Evolutionary conservation across 2,113 vertebrate genomes (phyloP).

Genomic region (Salvator merianae): DNA sequence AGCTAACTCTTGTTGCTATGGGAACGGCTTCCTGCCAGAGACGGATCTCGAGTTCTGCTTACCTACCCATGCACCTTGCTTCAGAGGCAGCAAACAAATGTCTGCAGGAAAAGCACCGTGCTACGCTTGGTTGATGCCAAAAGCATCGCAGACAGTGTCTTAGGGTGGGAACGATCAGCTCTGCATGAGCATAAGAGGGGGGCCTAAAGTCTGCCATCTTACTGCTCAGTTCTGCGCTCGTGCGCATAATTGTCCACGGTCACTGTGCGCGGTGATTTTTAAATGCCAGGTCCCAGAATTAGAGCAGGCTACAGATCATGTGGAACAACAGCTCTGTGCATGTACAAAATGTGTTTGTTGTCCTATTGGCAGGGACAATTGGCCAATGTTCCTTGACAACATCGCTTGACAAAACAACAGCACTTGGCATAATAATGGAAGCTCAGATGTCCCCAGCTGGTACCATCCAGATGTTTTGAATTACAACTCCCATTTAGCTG

Average conservation of each 20-base stretch:
- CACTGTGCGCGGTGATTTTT: not conserved
- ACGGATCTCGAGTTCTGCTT: not conserved
- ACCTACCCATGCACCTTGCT: not conserved
- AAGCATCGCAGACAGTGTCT: not conserved
- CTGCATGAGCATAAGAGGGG: not conserved
- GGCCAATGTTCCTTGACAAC: too few species aligned
- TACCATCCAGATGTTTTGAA: too few species aligned
- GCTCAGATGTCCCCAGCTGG: too few species aligned
- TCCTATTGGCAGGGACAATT: too few species aligned
- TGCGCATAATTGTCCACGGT: not conserved
- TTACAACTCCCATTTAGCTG: too few species aligned
- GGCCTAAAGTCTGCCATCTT: not conserved
- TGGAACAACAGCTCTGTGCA: too few species aligned
- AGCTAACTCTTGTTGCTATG: constrained; percentile 28
- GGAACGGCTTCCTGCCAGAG: constrained; percentile 21
- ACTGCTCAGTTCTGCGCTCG: not conserved
- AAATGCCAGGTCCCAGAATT: not conserved
- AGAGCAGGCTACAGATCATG: too few species aligned
- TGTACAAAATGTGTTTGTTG: too few species aligned
- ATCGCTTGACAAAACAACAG: too few species aligned
- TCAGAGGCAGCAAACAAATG: not conserved
- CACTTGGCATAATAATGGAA: too few species aligned
- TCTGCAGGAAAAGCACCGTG: not conserved
- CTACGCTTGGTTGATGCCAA: too few species aligned
- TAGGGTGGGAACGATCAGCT: not conserved